These are phyloP conservation scores for Parotia lawesii DNA, from an alignment of 2,113 vertebrate genomes.

Conservation along the genomic window DNA sequence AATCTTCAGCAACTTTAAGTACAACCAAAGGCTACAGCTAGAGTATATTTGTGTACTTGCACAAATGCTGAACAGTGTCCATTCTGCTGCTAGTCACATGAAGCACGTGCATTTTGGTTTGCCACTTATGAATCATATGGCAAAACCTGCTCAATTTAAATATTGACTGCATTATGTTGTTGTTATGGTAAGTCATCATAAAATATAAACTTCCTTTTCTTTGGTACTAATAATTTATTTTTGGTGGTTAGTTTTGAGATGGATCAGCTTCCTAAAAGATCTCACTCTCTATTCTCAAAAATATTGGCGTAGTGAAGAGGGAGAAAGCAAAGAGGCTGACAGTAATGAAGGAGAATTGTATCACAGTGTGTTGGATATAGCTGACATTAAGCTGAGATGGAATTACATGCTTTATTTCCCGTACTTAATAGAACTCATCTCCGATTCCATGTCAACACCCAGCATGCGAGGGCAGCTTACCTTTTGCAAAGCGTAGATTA, in stretches of 20 bases:
- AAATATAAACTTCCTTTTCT: background rate
- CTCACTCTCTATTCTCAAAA: background rate
- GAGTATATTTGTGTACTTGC: background rate
- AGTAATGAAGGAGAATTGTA: background rate
- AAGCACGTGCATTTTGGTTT: background rate
- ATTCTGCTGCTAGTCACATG: background rate
- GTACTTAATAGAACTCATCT: background rate
- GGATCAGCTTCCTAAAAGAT: background rate
- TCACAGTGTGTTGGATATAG: background rate
- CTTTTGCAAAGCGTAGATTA: background rate
- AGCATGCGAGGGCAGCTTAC: background rate
- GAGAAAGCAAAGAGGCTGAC: background rate
- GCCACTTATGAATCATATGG: background rate
- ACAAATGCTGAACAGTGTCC: background rate
- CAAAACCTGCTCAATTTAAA: background rate
- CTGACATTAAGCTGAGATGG: background rate
- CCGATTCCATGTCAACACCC: background rate
- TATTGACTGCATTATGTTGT: background rate
- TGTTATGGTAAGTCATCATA: background rate
- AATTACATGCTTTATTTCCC: constrained; percentile 25
- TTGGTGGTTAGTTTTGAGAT: background rate
- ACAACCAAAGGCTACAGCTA: background rate
- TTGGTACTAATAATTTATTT: background rate
- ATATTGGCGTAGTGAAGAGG: background rate
- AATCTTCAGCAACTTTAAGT: background rate